phyloP scores from a whole-genome alignment of 2,113 vertebrate genomes.

The Megaceryle maxima region DNA sequence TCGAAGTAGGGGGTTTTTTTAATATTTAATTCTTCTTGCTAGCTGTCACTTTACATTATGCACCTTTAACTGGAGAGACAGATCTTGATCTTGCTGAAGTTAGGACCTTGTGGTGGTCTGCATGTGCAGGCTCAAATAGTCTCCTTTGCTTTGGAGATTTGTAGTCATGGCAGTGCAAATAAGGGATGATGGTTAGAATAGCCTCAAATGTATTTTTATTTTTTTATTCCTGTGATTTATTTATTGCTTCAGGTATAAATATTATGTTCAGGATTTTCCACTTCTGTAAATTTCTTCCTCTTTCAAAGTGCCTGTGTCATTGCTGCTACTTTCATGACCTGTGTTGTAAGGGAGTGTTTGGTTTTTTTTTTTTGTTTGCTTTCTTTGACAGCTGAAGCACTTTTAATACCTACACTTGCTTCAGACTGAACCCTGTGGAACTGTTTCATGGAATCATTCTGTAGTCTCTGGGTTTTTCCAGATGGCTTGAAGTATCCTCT shows the following conservation, averaged over 20 bases:
- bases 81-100: background rate
- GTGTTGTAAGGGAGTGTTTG: background rate
- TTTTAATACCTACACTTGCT: background rate
- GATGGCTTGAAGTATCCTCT: background rate
- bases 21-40: background rate
- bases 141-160: background rate
- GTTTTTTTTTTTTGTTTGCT: background rate
- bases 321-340: background rate
- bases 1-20: background rate
- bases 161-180: background rate
- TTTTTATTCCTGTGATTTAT: background rate
- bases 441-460: background rate
- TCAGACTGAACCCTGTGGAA: background rate
- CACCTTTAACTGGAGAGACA: background rate
- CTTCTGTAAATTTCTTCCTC: background rate
- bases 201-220: background rate
- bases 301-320: background rate
- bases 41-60: background rate
- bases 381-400: background rate
- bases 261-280: background rate
- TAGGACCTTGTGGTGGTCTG: background rate
- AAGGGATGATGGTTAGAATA: background rate
- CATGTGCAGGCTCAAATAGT: background rate
- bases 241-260: background rate
- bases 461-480: conserved; percentile 9